Evolutionary conservation across 2,888 invertebrate genomes (phyloP).

Genomic region (Escarpia spicata): DNA sequence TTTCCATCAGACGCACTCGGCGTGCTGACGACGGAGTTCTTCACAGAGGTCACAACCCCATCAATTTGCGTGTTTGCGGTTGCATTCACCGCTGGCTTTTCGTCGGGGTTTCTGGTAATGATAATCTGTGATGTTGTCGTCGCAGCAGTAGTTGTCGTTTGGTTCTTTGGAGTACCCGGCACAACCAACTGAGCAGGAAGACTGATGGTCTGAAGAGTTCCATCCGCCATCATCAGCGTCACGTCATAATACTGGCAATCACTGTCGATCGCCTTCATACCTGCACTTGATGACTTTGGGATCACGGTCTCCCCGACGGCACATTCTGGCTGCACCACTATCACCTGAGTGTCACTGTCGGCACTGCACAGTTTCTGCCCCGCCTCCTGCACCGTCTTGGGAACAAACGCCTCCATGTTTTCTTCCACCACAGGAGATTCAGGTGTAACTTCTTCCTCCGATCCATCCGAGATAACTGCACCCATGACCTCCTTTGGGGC

Average conservation of each 20-base stretch:
- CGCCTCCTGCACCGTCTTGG: neutral
- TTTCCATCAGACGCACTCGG: neutral
- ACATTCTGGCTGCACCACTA: neutral
- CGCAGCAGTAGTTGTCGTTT: neutral
- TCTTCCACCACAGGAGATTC: neutral
- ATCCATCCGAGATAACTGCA: neutral
- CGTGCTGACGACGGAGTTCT: neutral
- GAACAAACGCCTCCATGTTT: neutral
- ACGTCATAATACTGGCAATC: slow-evolving; percentile 25
- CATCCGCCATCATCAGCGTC: neutral
- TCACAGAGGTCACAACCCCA: neutral
- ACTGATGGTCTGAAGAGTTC: neutral
- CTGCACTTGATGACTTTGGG: neutral
- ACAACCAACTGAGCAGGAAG: neutral
- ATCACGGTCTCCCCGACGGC: neutral
- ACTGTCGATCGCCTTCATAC: neutral
- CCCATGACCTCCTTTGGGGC: neutral
- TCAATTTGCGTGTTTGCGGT: neutral
- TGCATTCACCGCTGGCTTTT: neutral
- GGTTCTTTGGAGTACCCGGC: neutral
- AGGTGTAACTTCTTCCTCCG: neutral
- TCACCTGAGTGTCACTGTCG: neutral
- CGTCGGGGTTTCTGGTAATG: neutral
- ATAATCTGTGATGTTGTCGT: neutral
- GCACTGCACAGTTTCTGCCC: neutral